Conservation (phyloP, 2,113 vertebrate genomes). For the Macrotis lagotis region DNA sequence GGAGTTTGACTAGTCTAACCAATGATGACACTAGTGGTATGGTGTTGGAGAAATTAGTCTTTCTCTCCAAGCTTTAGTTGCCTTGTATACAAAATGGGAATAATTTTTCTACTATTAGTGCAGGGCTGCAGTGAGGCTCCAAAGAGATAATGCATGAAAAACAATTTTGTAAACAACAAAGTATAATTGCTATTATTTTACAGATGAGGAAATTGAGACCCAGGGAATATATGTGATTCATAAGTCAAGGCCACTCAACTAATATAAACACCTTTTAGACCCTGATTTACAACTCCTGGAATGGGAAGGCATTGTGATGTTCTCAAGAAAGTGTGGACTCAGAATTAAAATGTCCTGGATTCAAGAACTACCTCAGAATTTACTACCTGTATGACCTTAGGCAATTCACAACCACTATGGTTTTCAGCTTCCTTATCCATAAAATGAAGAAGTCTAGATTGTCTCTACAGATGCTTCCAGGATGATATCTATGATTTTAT, state of each 20-base stretch:
- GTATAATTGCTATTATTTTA: neutral
- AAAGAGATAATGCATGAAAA: neutral
- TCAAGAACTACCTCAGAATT: neutral
- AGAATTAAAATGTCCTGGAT: neutral
- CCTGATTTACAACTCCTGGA: neutral
- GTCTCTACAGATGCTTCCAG: too few relatives aligned
- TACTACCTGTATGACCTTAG: too few relatives aligned
- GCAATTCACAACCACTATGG: too few relatives aligned
- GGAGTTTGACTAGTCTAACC: neutral
- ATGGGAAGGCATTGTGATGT: neutral
- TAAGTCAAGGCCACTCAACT: neutral
- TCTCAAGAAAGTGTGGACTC: neutral
- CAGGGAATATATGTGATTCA: neutral
- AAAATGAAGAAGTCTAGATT: too few relatives aligned
- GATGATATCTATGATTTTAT: too few relatives aligned
- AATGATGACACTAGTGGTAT: neutral
- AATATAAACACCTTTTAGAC: neutral
- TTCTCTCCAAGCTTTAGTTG: neutral
- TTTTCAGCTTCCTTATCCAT: too few relatives aligned
- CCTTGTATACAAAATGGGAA: neutral
- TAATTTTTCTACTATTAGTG: neutral
- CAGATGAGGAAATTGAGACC: neutral
- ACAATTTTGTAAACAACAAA: neutral
- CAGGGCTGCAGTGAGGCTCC: neutral
- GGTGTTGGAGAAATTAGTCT: neutral